A percentile compares a stretch with the other conserved stretches of the same genome.
Conservation (phyloP, 2,113 vertebrate species). For the Pteronura brasiliensis region DNA sequence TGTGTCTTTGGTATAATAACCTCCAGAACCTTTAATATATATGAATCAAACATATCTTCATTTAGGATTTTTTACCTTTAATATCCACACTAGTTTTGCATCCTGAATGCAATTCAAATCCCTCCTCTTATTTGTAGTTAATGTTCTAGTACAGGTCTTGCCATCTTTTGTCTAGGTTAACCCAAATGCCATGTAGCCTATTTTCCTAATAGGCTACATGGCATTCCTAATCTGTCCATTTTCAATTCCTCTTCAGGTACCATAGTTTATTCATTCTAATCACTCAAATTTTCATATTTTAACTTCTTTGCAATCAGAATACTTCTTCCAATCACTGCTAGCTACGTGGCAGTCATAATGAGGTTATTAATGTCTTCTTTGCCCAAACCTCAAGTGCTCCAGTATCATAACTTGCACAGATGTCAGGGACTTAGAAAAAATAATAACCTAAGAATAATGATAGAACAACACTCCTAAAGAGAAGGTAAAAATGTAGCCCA, state of each 20-base stretch:
- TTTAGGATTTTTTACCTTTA: neutral
- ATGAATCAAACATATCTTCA: neutral
- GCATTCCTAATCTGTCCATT: neutral
- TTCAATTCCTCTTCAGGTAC: neutral
- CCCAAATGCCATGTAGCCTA: neutral
- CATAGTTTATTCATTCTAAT: neutral
- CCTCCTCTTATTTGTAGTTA: neutral
- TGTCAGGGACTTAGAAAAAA: neutral
- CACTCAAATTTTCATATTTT: neutral
- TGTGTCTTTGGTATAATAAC: neutral
- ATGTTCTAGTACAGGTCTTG: neutral
- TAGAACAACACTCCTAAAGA: neutral
- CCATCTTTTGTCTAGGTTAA: neutral
- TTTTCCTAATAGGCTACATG: neutral
- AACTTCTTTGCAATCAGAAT: neutral
- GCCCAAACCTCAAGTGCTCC: neutral
- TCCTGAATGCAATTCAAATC: neutral
- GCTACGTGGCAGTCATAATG: neutral
- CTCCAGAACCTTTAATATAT: neutral
- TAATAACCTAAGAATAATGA: neutral
- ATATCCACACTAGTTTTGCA: neutral
- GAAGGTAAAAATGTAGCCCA: neutral
- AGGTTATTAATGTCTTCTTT: neutral
- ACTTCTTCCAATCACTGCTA: neutral
- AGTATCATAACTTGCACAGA: neutral